Conservation (phyloP, 2,113 vertebrate genomes). For the Takifugu flavidus region DNA sequence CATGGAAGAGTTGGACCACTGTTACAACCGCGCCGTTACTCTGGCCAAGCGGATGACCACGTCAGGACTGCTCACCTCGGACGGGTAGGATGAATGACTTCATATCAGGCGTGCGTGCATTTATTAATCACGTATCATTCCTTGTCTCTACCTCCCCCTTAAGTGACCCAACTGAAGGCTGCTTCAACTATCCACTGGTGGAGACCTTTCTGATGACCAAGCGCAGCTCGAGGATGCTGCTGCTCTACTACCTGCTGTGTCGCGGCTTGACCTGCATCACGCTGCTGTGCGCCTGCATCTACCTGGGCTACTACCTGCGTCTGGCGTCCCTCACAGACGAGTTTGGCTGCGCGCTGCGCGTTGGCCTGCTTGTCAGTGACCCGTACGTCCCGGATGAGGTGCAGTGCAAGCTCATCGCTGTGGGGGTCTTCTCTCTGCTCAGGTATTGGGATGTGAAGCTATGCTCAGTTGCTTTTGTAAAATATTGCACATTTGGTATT, state of each 20-base stretch:
- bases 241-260: slow-evolving; percentile 82
- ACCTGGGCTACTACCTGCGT: slow-evolving; percentile 88
- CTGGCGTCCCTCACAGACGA: slow-evolving; percentile 85
- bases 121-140: too few relatives aligned
- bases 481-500: too few relatives aligned
- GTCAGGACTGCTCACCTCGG: slow-evolving; percentile 29
- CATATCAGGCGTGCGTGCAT: too few relatives aligned
- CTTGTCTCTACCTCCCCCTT: background rate
- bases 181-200: slow-evolving; percentile 89
- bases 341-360: slow-evolving; percentile 85
- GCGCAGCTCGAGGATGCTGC: slow-evolving; percentile 72
- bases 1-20: slow-evolving; percentile 91
- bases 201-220: slow-evolving; percentile 93
- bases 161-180: slow-evolving; percentile 81
- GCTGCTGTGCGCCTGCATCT: slow-evolving; percentile 79
- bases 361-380: slow-evolving; percentile 81
- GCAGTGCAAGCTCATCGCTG: slow-evolving; percentile 92
- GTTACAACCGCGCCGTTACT: slow-evolving; percentile 89
- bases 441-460: slow-evolving; percentile 58
- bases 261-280: slow-evolving; percentile 78
- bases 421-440: slow-evolving; percentile 90
- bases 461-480: background rate
- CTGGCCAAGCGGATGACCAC: slow-evolving; percentile 76
- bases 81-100: slow-evolving; percentile 37
- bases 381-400: slow-evolving; percentile 76